phyloP scores from a whole-genome alignment of 2,797 vertebrate genomes.

The Cuculus canorus region DNA sequence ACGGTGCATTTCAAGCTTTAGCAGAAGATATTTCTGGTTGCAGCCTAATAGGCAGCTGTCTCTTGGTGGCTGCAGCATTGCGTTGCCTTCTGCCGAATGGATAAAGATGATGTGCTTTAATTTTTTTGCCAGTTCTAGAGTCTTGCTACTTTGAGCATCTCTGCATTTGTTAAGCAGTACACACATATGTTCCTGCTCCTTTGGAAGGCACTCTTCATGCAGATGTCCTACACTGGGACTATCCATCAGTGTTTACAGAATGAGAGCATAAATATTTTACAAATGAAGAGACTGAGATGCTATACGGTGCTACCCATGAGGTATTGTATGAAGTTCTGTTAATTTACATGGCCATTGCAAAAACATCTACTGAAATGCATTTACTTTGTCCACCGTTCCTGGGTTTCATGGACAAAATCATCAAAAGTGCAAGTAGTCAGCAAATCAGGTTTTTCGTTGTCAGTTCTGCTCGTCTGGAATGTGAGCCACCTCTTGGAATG shows the following conservation, averaged over 20 bases:
- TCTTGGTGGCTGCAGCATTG: slow-evolving; percentile 3
- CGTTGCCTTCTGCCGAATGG: background rate
- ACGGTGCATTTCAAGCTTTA: slow-evolving; percentile 6
- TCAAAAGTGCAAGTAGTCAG: background rate
- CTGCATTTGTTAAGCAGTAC: background rate
- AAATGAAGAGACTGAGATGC: background rate
- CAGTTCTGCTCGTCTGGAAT: background rate
- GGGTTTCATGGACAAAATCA: background rate
- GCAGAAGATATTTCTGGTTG: slow-evolving; percentile 33
- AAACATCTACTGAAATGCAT: background rate
- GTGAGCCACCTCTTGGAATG: background rate
- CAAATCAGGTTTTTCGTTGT: background rate
- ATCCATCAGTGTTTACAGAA: background rate
- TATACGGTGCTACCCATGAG: background rate
- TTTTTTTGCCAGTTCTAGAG: background rate
- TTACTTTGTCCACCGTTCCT: background rate
- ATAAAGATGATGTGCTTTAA: background rate
- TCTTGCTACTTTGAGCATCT: background rate
- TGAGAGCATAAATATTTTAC: background rate
- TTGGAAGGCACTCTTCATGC: background rate
- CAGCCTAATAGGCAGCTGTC: slow-evolving; percentile 30
- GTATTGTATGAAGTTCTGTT: background rate
- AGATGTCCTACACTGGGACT: background rate
- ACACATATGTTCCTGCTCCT: background rate
- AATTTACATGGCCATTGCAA: background rate